phyloP scores from a whole-genome alignment of 2,888 invertebrate genomes.

The Drosophila recens region DNA sequence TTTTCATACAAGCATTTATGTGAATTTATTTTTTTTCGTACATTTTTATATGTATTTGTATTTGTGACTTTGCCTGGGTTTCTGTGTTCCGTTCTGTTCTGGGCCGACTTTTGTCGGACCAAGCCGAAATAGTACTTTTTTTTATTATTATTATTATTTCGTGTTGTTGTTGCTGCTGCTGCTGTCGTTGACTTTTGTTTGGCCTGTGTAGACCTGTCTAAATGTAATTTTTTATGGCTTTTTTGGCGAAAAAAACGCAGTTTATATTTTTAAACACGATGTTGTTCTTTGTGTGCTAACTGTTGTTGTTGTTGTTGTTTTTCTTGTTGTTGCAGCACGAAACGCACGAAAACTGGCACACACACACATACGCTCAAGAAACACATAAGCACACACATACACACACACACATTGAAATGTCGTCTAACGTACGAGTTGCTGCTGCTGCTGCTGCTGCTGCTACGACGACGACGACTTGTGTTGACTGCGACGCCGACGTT shows the following conservation, averaged over 20 bases:
- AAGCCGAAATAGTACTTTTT: slow-evolving; percentile 58
- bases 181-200: slow-evolving; percentile 69
- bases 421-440: slow-evolving; percentile 59
- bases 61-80: slow-evolving; percentile 58
- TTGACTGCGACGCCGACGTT: slow-evolving; percentile 45
- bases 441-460: slow-evolving; percentile 34
- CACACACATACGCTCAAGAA: slow-evolving; percentile 29
- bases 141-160: slow-evolving; percentile 32
- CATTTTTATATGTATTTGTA: slow-evolving; percentile 13
- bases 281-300: slow-evolving; percentile 61
- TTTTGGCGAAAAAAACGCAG: slow-evolving; percentile 79
- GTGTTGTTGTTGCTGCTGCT: slow-evolving; percentile 13
- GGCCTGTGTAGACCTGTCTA: slow-evolving; percentile 44
- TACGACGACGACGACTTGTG: slow-evolving; percentile 33
- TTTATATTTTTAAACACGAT: slow-evolving; percentile 69
- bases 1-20: slow-evolving; percentile 29
- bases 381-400: slow-evolving; percentile 16
- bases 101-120: slow-evolving; percentile 31
- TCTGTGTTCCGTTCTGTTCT: not conserved
- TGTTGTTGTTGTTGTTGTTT: slow-evolving; percentile 54
- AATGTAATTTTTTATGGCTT: slow-evolving; percentile 65
- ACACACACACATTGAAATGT: slow-evolving; percentile 46
- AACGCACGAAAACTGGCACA: slow-evolving; percentile 78
- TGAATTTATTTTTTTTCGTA: slow-evolving; percentile 4
- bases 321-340: slow-evolving; percentile 52